Conservation (phyloP, 2,888 invertebrate species). For the Pristionchus entomophagus region DNA sequence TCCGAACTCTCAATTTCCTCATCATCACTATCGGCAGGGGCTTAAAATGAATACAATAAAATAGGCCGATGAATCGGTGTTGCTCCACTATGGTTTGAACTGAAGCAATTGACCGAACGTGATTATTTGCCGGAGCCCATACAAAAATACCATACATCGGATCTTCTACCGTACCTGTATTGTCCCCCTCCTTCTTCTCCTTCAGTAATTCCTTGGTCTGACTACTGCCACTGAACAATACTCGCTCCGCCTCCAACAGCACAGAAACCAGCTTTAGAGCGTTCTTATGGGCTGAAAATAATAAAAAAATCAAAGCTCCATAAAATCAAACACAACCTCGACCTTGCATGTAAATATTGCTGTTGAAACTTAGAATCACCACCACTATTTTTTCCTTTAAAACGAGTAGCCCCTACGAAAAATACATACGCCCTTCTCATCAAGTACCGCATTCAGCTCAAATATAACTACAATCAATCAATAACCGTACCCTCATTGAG, state of each 20-base stretch:
- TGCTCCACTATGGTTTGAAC: no score
- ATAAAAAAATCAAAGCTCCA: neutral
- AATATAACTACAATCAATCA: neutral
- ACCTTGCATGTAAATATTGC: neutral
- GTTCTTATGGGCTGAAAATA: conserved; percentile 46
- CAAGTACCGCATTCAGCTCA: neutral
- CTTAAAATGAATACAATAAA: neutral
- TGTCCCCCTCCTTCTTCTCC: neutral
- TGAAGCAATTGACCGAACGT: no score
- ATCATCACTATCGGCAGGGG: conserved; percentile 57
- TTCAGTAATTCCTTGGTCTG: conserved; percentile 48
- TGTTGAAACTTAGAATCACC: no score
- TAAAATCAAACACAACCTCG: neutral
- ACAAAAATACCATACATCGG: no score
- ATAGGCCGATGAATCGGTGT: no score
- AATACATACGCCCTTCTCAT: no score
- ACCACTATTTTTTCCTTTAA: no score
- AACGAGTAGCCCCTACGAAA: no score
- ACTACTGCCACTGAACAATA: conserved; percentile 44
- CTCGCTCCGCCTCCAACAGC: conserved; percentile 51
- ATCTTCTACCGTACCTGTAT: conserved; percentile 27
- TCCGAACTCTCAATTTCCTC: conserved; percentile 72
- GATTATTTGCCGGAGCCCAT: no score
- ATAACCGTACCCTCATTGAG: conserved; percentile 51
- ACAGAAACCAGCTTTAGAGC: conserved; percentile 49